Evolutionary conservation across 2,888 invertebrate species (phyloP).

Genomic region (Zeuzera pyrina): DNA sequence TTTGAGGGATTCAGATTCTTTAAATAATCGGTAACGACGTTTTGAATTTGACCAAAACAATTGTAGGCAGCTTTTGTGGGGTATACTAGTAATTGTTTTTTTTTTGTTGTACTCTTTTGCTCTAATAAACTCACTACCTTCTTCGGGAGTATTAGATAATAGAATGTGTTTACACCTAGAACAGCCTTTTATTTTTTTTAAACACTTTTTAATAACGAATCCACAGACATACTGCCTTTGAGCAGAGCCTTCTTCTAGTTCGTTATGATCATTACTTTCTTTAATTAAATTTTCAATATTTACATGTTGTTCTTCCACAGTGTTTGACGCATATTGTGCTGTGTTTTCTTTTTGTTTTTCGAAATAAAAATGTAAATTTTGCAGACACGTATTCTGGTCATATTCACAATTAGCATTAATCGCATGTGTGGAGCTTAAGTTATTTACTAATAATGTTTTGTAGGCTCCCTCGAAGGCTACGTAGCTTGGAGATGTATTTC

Average conservation of each 20-base stretch:
- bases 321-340: background rate
- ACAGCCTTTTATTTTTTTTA: background rate
- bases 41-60: background rate
- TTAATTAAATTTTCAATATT: background rate
- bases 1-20: too few relatives aligned
- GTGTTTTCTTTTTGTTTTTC: too few relatives aligned
- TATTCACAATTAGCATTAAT: background rate
- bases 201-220: background rate
- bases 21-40: background rate
- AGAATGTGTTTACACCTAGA: background rate
- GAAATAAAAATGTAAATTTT: constrained; percentile 1
- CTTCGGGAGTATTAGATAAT: background rate
- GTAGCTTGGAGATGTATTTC: background rate
- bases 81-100: background rate
- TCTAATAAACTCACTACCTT: background rate
- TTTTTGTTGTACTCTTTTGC: background rate
- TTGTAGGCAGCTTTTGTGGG: background rate
- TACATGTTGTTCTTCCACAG: background rate
- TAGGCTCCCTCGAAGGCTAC: background rate
- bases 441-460: background rate
- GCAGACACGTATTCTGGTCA: too few relatives aligned
- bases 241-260: background rate
- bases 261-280: too few relatives aligned
- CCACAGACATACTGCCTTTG: background rate
- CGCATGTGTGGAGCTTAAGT: background rate